phyloP scores from a whole-genome alignment of 2,888 invertebrate species.

The Nymphalis polychloros region DNA sequence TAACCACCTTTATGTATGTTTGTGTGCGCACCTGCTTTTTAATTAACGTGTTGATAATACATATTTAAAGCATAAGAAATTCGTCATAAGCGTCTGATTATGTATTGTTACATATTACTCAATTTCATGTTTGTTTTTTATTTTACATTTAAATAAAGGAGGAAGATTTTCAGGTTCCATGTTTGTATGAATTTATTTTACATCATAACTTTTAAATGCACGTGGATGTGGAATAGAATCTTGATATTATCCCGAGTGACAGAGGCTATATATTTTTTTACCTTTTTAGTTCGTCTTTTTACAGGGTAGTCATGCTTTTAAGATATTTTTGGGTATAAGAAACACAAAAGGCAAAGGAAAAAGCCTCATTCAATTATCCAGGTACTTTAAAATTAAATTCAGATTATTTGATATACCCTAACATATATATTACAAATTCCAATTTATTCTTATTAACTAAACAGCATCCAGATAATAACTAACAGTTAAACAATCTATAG shows the following conservation, averaged over 20 bases:
- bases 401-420: not conserved
- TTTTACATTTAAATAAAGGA: too few relatives aligned
- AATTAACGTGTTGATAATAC: not conserved
- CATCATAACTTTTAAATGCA: too few relatives aligned
- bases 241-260: too few relatives aligned
- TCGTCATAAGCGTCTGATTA: not conserved
- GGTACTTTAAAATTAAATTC: not conserved
- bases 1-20: not conserved
- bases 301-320: too few relatives aligned
- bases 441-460: not conserved
- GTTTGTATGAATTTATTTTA: too few relatives aligned
- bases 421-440: not conserved
- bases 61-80: not conserved
- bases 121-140: too few relatives aligned
- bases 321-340: too few relatives aligned
- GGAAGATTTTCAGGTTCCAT: too few relatives aligned
- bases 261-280: too few relatives aligned
- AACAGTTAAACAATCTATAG: conserved; percentile 34
- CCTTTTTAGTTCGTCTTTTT: too few relatives aligned
- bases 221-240: too few relatives aligned
- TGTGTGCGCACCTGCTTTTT: not conserved
- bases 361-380: not conserved
- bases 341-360: not conserved
- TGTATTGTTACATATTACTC: not conserved
- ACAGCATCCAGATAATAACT: conserved; percentile 36